Evolutionary conservation across 2,113 vertebrate genomes (phyloP).

Genomic region (Cinclus cinclus): DNA sequence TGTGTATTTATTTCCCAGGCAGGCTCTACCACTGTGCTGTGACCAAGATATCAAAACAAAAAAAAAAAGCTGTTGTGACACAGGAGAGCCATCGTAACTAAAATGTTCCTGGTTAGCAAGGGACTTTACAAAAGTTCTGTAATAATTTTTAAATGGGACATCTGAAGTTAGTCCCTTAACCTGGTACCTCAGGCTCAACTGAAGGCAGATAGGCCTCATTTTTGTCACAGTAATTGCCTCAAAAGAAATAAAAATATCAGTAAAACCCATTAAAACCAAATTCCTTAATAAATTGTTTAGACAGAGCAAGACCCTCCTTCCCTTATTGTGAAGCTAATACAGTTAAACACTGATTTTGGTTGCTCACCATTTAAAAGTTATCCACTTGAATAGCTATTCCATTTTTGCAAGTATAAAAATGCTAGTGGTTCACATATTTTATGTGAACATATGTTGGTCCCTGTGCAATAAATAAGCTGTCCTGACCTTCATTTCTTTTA

Average conservation of each 20-base stretch:
- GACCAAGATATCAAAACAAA: background rate
- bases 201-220: background rate
- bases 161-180: background rate
- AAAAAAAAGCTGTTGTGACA: background rate
- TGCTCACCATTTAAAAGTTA: background rate
- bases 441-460: no score
- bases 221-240: background rate
- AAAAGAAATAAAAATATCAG: background rate
- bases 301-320: background rate
- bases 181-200: background rate
- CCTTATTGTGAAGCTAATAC: background rate
- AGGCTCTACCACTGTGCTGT: background rate
- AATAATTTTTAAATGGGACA: background rate
- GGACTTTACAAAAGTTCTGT: background rate
- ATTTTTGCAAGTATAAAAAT: background rate
- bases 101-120: background rate
- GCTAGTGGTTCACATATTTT: background rate
- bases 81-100: background rate
- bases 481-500: background rate
- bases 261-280: background rate
- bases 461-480: background rate
- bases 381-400: background rate
- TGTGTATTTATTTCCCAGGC: background rate
- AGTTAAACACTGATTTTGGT: background rate
- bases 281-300: background rate